Percentiles rank a stretch among this genome's conserved stretches.
Conservation (phyloP, 1,140 invertebrate genomes). For the Macrobrachium nipponense region DNA sequence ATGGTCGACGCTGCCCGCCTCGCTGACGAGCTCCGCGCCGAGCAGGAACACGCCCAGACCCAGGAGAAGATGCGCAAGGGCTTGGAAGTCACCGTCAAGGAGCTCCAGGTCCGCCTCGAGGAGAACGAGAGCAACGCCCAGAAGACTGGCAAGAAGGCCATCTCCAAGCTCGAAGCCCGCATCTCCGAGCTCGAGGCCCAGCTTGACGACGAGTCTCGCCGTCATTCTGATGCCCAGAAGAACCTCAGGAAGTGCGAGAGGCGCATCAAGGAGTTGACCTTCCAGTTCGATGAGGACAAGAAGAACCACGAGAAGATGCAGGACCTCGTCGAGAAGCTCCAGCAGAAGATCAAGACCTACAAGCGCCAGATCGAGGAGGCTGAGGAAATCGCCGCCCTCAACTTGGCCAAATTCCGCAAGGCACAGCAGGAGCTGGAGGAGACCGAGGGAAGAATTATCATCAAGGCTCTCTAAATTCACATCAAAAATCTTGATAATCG, state of each 20-base stretch:
- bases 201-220: slow-evolving; percentile 86
- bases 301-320: slow-evolving; percentile 72
- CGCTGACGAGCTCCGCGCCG: slow-evolving; percentile 11
- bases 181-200: slow-evolving; percentile 71
- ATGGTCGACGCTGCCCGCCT: slow-evolving; percentile 36
- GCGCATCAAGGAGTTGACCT: slow-evolving; percentile 14
- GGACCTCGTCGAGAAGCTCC: slow-evolving; percentile 70
- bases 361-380: slow-evolving; percentile 26
- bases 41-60: slow-evolving; percentile 14
- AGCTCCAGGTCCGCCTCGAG: slow-evolving; percentile 73
- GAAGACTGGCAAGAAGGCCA: slow-evolving; percentile 74
- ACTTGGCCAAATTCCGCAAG: slow-evolving; percentile 8
- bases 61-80: background rate
- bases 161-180: slow-evolving; percentile 72
- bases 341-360: slow-evolving; percentile 26
- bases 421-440: slow-evolving; percentile 73
- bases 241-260: slow-evolving; percentile 24
- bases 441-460: no score
- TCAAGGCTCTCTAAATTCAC: background rate
- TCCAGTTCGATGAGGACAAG: slow-evolving; percentile 75
- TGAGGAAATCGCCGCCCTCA: slow-evolving; percentile 24
- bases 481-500: background rate
- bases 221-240: slow-evolving; percentile 79
- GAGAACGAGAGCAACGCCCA: slow-evolving; percentile 72
- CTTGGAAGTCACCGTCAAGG: slow-evolving; percentile 64